Conservation (phyloP, 2,797 vertebrate genomes). For the Diplodus puntazzo region DNA sequence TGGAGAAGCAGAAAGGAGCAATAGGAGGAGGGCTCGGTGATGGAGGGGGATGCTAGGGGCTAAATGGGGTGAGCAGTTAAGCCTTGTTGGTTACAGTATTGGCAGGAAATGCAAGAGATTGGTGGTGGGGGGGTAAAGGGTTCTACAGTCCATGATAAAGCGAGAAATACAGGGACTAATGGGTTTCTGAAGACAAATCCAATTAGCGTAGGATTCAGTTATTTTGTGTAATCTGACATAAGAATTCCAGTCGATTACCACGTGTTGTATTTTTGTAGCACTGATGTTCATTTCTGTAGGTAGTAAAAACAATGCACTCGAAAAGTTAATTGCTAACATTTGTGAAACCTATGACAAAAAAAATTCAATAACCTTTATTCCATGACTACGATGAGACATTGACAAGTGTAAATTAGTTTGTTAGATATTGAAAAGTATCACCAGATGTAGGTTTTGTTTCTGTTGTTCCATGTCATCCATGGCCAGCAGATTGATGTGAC, state of each 20-base stretch:
- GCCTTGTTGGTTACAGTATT: slow-evolving; percentile 75
- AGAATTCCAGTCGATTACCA: background rate
- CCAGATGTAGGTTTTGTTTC: too few relatives aligned
- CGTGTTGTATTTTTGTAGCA: background rate
- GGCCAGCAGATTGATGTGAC: too few relatives aligned
- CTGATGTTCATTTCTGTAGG: background rate
- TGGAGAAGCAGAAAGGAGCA: slow-evolving; percentile 58
- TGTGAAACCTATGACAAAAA: background rate
- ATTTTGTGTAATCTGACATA: background rate
- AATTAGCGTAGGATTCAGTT: background rate
- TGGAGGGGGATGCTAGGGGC: slow-evolving; percentile 60
- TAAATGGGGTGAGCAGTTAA: slow-evolving; percentile 77
- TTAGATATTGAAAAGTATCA: too few relatives aligned
- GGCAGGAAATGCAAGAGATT: slow-evolving; percentile 57
- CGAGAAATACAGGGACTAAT: slow-evolving; percentile 25
- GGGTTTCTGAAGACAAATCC: background rate
- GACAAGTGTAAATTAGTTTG: too few relatives aligned
- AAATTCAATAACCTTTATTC: too few relatives aligned
- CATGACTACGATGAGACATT: too few relatives aligned
- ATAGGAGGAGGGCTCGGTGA: slow-evolving; percentile 58
- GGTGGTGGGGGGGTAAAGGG: slow-evolving; percentile 1
- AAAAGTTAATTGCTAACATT: background rate
- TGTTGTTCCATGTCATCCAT: too few relatives aligned
- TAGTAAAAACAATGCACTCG: background rate
- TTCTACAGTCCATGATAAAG: slow-evolving; percentile 30